These are phyloP conservation scores for Gallinago nigripennis DNA, from an alignment of 2,797 vertebrate species.

Conservation along the genomic window DNA sequence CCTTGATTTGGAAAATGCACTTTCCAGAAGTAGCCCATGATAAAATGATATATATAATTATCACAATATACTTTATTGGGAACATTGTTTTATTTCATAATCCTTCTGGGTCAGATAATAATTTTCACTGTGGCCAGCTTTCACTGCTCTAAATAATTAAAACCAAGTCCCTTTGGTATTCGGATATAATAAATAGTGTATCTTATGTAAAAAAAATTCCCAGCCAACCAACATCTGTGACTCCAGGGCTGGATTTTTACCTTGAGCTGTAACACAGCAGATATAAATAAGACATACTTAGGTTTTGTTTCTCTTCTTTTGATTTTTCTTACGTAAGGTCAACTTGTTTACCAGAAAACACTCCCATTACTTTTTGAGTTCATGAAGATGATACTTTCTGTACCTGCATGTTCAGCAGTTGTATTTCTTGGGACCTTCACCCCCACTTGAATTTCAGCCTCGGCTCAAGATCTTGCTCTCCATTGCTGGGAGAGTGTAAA, in stretches of 20 bases:
- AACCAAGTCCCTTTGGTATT: not conserved
- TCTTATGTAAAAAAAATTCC: not conserved
- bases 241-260: not conserved
- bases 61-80: not conserved
- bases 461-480: not conserved
- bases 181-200: not conserved
- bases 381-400: not conserved
- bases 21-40: not conserved
- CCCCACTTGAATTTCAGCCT: fast-evolving
- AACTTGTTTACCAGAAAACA: not conserved
- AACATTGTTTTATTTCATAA: not conserved
- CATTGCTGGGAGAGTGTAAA: not conserved
- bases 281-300: not conserved
- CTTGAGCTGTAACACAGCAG: not conserved
- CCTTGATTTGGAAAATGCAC: not conserved
- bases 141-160: not conserved
- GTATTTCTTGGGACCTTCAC: not conserved
- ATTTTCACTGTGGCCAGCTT: not conserved
- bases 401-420: not conserved
- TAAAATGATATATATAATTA: not conserved
- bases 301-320: not conserved
- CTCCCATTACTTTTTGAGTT: not conserved
- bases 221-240: fast-evolving
- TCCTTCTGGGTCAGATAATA: not conserved
- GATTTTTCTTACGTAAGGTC: not conserved